These are phyloP conservation scores for Rhynchonycteris naso DNA, from an alignment of 2,797 vertebrate genomes.

Conservation along the genomic window DNA sequence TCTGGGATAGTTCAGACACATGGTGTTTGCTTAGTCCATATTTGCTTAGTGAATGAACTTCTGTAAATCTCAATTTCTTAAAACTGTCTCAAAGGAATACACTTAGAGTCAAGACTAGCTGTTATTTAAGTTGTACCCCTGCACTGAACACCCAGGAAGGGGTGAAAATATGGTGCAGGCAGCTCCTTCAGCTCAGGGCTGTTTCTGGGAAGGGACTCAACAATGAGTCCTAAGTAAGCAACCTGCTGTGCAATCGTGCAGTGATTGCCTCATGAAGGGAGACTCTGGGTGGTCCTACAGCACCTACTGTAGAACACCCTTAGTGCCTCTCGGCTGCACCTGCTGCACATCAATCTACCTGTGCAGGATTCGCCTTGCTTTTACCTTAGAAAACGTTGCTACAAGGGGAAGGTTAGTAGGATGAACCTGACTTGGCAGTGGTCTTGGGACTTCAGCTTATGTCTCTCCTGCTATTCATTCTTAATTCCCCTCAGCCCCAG, in stretches of 20 bases:
- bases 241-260: background rate
- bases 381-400: background rate
- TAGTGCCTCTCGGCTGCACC: background rate
- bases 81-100: background rate
- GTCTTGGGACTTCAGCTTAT: background rate
- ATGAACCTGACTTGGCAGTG: background rate
- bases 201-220: background rate
- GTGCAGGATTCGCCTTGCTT: background rate
- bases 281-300: background rate
- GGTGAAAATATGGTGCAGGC: background rate
- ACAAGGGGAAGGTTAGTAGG: background rate
- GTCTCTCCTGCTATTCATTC: background rate
- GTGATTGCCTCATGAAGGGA: background rate
- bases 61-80: background rate
- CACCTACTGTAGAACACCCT: background rate
- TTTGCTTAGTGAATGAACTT: background rate
- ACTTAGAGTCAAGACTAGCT: background rate
- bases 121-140: background rate
- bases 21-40: background rate
- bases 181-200: background rate
- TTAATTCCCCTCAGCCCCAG: background rate
- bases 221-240: background rate
- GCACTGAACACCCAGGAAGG: background rate
- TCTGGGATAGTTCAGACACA: background rate
- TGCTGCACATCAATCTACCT: background rate